A percentile compares a stretch with the other conserved stretches of the same genome.
phyloP scores from a whole-genome alignment of 2,113 vertebrate species.

The Agelaius tricolor region DNA sequence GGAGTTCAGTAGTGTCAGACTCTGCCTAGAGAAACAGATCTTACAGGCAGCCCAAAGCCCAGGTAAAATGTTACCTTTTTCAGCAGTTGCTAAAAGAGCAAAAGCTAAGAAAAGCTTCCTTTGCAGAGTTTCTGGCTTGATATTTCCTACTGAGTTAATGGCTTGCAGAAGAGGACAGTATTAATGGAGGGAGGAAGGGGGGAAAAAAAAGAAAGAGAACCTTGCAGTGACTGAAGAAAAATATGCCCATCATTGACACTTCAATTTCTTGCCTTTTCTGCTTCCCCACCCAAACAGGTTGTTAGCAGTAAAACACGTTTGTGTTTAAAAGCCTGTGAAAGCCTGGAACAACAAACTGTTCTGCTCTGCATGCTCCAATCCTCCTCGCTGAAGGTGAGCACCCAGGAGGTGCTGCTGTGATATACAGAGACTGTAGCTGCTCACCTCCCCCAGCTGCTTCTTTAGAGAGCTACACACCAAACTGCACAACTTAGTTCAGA shows the following conservation, averaged over 20 bases:
- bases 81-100: not conserved
- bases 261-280: slow-evolving; percentile 1
- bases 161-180: not conserved
- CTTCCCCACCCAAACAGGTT: slow-evolving; percentile 14
- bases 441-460: fast-evolving
- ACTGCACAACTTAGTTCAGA: not conserved
- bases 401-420: not conserved
- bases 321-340: slow-evolving; percentile 43
- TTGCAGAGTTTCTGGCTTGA: not conserved
- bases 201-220: not conserved
- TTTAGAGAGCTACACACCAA: not conserved
- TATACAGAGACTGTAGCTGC: not conserved
- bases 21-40: not conserved
- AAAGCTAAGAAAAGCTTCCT: not conserved
- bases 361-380: not conserved
- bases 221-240: not conserved
- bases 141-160: not conserved
- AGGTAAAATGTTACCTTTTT: not conserved
- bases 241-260: not conserved
- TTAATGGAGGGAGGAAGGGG: not conserved
- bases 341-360: not conserved
- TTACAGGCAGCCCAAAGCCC: not conserved
- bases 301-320: not conserved
- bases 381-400: not conserved
- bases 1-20: not conserved